A percentile compares a stretch with the other conserved stretches of the same genome.
Evolutionary conservation across 2,113 vertebrate species (phyloP).

Genomic region (Seriola rivoliana): DNA sequence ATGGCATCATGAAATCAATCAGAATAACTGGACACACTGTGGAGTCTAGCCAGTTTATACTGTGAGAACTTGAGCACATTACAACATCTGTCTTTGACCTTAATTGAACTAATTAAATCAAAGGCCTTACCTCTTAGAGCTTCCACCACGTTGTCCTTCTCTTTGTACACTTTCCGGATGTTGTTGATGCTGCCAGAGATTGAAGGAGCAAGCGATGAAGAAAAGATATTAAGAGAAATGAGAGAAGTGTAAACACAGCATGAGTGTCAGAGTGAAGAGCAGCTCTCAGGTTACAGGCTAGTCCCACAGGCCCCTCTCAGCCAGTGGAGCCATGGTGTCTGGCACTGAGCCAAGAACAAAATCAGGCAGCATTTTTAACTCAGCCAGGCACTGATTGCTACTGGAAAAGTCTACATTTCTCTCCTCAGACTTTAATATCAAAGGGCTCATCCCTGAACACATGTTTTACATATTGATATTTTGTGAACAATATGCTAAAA

Average conservation of each 20-base stretch:
- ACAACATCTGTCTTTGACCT: not conserved
- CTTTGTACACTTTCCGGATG: constrained; percentile 93
- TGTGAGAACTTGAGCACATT: not conserved
- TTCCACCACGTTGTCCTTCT: constrained; percentile 90
- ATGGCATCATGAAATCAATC: not conserved
- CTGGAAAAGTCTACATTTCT: not conserved
- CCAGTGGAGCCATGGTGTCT: not conserved
- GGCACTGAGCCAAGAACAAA: not conserved
- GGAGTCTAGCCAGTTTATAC: too few species aligned
- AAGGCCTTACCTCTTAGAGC: constrained; percentile 89
- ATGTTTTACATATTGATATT: not conserved
- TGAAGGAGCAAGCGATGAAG: not conserved
- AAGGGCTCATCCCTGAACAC: not conserved
- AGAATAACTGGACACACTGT: not conserved
- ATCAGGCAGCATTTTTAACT: not conserved
- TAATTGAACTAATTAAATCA: too few species aligned
- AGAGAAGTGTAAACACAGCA: constrained; percentile 15
- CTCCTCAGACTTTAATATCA: too few species aligned
- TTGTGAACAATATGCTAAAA: fast-evolving
- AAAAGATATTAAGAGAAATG: not conserved
- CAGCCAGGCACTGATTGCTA: not conserved
- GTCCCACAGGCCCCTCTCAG: not conserved
- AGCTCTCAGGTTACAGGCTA: constrained; percentile 10
- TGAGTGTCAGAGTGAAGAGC: not conserved
- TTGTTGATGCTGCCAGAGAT: constrained; percentile 89